These are phyloP conservation scores for Psephotus haematonotus DNA, from an alignment of 2,113 vertebrate genomes.

Conservation along the genomic window DNA sequence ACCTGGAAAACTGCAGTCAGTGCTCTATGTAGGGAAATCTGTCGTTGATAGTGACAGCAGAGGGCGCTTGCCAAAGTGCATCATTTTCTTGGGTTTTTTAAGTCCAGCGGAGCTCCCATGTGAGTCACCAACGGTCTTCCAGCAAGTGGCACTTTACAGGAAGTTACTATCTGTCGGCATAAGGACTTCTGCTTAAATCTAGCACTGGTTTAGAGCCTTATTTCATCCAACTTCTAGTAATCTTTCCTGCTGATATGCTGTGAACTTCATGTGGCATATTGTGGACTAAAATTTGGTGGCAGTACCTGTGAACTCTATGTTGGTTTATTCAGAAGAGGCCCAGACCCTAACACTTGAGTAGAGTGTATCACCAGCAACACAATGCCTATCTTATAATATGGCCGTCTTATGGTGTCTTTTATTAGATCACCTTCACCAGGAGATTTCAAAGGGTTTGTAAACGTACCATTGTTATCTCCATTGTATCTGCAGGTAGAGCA, in stretches of 20 bases:
- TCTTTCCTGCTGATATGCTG: not conserved
- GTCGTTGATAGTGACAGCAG: not conserved
- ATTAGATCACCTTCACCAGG: not conserved
- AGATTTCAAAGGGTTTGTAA: not conserved
- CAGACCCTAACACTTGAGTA: not conserved
- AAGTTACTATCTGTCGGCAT: not conserved
- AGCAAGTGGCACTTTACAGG: not conserved
- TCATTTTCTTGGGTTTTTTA: fast-evolving
- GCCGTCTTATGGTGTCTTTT: not conserved
- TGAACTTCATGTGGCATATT: not conserved
- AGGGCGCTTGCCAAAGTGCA: not conserved
- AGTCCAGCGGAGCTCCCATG: not conserved
- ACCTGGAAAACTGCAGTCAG: not conserved
- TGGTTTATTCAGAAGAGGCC: not conserved
- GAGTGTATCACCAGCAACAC: not conserved
- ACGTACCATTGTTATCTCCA: not conserved
- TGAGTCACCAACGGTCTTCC: not conserved
- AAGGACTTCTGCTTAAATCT: not conserved
- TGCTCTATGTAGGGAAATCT: not conserved
- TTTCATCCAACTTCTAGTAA: not conserved
- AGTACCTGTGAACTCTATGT: not conserved
- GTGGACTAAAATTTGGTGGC: not conserved
- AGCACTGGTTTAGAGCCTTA: not conserved
- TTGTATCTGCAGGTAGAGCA: not conserved
- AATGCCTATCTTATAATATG: fast-evolving